Base-by-base conservation (phyloP, 2,797 vertebrate genomes). In the Tympanoctomys barrerae region DNA sequence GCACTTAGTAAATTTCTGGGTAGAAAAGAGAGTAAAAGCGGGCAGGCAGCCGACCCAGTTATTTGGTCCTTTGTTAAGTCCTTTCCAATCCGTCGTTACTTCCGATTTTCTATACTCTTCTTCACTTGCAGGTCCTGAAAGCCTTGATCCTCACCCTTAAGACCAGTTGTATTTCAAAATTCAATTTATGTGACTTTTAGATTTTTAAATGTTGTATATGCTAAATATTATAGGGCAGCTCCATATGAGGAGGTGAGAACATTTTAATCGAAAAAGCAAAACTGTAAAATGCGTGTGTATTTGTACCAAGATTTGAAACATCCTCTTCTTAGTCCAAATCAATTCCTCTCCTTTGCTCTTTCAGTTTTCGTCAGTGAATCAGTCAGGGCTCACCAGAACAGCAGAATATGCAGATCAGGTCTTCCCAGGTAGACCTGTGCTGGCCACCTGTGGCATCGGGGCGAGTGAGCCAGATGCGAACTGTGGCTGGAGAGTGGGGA, bases 91-190 rank as follows among this genome's bases (percentile, higher is more conserved):
- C 39, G 18, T 54, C 21, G 28, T 92, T 54, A 66, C 89, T 82
- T 96, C 36, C 57, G 22, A 83, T 31, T 92, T 83, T 81, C 36
- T 52, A 28, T 71, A 71, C 90, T 89, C 21, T 24, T 92, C 14
- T 82, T 92, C 24, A 52, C 19, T 14, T 31, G 10, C 12, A 70
- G 14, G 11, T 81, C 61, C 59, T 75, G 94, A 93, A 64, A 28
- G 18, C 0, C 11, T 39, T 96, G 54, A 31, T 87, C 24, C 71
- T 90, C 33, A 71, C 3, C 7, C 33, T 79, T 79, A 68, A 33
- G 36, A 4, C 11, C 61, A 81, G 18, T 64, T 39, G 9, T 83
- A 8, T 39, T 77, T 90, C 87, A 94, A 94, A 93, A 66, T 66
- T 46, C 22, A 81, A 64, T 70, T 42, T 64, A 42, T 75, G 70